Evolutionary conservation across 2,113 vertebrate species (phyloP).

Genomic region (Mesembrinibis cayennensis): DNA sequence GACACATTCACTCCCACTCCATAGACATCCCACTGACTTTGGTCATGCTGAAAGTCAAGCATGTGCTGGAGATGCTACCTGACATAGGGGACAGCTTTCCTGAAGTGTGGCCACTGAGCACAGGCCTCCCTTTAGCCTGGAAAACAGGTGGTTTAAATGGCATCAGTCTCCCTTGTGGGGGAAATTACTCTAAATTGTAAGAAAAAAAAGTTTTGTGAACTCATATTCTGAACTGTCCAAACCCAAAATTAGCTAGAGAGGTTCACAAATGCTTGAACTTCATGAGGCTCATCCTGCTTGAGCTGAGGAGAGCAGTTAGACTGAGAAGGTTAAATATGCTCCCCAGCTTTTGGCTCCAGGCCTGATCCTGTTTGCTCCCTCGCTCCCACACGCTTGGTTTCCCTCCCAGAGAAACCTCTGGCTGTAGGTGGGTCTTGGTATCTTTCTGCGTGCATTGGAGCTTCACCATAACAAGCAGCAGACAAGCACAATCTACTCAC

Average conservation of each 20-base stretch:
- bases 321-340: background rate
- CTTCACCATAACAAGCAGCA: background rate
- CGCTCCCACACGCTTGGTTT: fast-evolving
- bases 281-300: background rate
- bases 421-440: background rate
- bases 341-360: background rate
- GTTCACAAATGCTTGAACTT: background rate
- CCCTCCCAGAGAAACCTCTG: background rate
- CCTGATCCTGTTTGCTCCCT: background rate
- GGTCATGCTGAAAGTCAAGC: background rate
- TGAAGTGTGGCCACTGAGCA: background rate
- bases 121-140: background rate
- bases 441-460: background rate
- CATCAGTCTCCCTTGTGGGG: background rate
- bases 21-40: background rate
- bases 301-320: background rate
- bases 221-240: background rate
- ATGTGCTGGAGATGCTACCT: background rate
- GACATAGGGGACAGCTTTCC: background rate
- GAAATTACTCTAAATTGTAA: background rate
- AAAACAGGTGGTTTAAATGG: background rate
- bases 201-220: background rate
- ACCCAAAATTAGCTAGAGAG: background rate
- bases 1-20: background rate
- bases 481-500: background rate